These are phyloP conservation scores for Monodelphis domestica DNA, from an alignment of 2,797 vertebrate genomes.

Conservation along the genomic window DNA sequence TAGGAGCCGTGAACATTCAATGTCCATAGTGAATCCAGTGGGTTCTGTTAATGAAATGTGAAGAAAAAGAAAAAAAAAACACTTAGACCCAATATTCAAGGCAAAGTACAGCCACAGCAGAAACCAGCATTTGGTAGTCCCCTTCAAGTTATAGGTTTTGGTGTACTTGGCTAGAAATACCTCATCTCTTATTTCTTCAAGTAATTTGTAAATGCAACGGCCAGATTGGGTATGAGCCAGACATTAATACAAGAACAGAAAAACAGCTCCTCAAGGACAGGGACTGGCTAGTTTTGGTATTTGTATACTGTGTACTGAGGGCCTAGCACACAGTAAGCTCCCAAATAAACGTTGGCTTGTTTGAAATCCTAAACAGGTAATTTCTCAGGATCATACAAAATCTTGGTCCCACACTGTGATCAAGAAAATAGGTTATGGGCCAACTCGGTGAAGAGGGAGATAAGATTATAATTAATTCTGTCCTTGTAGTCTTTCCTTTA, in stretches of 20 bases:
- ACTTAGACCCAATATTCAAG: neutral
- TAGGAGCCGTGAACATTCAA: constrained; percentile 89
- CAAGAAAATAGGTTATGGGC: neutral
- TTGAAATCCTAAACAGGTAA: neutral
- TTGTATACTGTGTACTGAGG: neutral
- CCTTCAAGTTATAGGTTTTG: neutral
- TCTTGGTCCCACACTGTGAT: no score
- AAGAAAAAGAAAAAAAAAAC: neutral
- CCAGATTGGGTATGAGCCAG: neutral
- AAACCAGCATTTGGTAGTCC: neutral
- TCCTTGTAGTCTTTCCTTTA: neutral
- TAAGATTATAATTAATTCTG: neutral
- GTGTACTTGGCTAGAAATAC: neutral
- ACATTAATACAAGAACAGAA: no score
- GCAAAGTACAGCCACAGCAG: neutral
- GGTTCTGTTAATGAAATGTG: constrained; percentile 48
- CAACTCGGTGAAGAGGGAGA: neutral
- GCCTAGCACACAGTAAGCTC: neutral
- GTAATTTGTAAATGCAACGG: neutral
- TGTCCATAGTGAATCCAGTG: constrained; percentile 84
- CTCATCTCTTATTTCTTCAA: neutral
- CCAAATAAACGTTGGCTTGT: neutral
- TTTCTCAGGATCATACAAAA: neutral
- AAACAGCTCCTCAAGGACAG: neutral
- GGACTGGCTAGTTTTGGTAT: neutral